These are phyloP conservation scores for Andrena dorsata DNA, from an alignment of 2,888 invertebrate species.

Conservation along the genomic window DNA sequence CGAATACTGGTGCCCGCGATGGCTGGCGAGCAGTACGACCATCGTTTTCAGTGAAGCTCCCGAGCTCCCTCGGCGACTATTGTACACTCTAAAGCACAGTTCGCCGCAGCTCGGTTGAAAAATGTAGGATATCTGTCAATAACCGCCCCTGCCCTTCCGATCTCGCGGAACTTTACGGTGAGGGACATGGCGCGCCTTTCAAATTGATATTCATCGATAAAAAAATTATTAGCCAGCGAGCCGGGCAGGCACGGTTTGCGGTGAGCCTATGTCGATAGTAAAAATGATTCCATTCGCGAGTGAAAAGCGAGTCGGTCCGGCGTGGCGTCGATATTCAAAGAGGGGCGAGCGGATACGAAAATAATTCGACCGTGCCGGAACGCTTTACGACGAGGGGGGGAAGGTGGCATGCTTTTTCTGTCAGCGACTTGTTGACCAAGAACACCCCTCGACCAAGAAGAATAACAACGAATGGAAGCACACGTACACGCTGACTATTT, in stretches of 20 bases:
- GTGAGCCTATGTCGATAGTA: background rate
- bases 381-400: background rate
- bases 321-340: background rate
- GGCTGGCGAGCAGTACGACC: background rate
- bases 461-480: constrained; percentile 61
- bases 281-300: background rate
- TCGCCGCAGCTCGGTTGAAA: constrained; percentile 32
- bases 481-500: constrained; percentile 43
- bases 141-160: constrained; percentile 16
- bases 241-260: background rate
- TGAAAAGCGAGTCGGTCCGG: background rate
- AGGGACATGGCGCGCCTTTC: background rate
- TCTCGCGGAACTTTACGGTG: constrained; percentile 7
- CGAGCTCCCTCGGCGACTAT: constrained; percentile 36
- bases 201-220: constrained; percentile 34
- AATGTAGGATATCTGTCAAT: constrained; percentile 56
- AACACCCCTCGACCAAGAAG: constrained; percentile 38
- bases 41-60: constrained; percentile 28
- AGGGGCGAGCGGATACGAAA: constrained; percentile 24
- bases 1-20: constrained; percentile 27
- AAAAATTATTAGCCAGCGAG: constrained; percentile 50
- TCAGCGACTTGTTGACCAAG: constrained; percentile 44
- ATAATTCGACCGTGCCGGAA: constrained; percentile 36
- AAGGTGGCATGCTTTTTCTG: background rate
- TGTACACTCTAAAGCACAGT: constrained; percentile 13